Percentiles rank a stretch among this genome's conserved stretches.
phyloP scores from a whole-genome alignment of 2,888 invertebrate species.

The Melinopterus prodromus region DNA sequence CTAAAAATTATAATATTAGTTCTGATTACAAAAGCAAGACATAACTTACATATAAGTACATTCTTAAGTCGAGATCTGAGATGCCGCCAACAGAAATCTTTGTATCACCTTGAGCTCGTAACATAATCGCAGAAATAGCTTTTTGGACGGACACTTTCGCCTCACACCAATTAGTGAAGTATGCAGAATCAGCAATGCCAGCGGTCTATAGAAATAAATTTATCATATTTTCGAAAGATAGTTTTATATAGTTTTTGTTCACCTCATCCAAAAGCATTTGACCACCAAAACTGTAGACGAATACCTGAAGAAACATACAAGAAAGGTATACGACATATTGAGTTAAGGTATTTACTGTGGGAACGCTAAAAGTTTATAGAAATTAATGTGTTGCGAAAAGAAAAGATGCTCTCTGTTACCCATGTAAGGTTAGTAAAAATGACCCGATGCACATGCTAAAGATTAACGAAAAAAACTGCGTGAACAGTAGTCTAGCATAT shows the following conservation, averaged over 20 bases:
- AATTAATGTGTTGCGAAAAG: background rate
- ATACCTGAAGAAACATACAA: constrained; percentile 21
- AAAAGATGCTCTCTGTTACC: background rate
- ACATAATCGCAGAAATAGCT: constrained; percentile 7
- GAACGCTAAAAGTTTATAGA: background rate
- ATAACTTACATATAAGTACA: constrained; percentile 23
- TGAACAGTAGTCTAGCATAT: constrained; percentile 15
- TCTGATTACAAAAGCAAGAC: background rate
- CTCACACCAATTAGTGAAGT: constrained; percentile 14
- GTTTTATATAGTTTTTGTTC: background rate
- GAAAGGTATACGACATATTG: constrained; percentile 18
- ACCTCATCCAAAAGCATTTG: constrained; percentile 23
- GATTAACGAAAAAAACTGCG: constrained; percentile 19
- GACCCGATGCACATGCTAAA: constrained; percentile 25
- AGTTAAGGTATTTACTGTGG: background rate
- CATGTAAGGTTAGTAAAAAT: constrained; percentile 21
- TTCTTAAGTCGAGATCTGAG: constrained; percentile 12
- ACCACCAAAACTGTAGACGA: constrained; percentile 9
- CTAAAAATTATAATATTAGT: constrained; percentile 10
- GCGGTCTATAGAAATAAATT: background rate
- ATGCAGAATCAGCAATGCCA: constrained; percentile 8
- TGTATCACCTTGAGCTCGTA: constrained; percentile 15
- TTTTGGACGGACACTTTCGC: constrained; percentile 5
- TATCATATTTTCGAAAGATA: background rate
- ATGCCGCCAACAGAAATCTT: constrained; percentile 14